Evolutionary conservation across 2,888 invertebrate species (phyloP), one percentile per base, ranked within the genome.

Genomic region (Ashinkailepas kermadecensis): DNA sequence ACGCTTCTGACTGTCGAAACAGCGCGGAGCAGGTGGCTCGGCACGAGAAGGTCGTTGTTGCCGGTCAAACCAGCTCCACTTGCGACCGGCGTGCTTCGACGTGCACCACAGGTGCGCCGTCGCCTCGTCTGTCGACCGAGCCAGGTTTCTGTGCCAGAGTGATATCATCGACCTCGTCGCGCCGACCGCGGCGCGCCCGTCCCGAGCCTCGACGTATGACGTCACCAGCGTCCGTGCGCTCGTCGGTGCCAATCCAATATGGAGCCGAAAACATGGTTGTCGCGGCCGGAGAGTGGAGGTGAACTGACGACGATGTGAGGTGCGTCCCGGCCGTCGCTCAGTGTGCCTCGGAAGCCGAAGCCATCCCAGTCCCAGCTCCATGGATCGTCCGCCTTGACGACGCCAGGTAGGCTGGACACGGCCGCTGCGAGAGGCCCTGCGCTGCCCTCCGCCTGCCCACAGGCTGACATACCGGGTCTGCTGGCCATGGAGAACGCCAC

Each of bases 161-260:
- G 62, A 15, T 62, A 62, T 62, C 62, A 62, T 62, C 62, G 62
- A 62, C 62, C 62, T 15, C 58, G 58, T 2, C 58, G 62, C 62
- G 62, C 62, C 18, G 62, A 15, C 58, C 58, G 7, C 58, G 39
- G 39, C 58, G 58, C 58, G 58, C 1, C 58, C 58, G 58, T 58
- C 58, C 58, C 58, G 58, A 58, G 58, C 58, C 58, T 58, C 58
- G 12, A 15, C 58, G 62, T 62, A 62, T 62, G 62, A 62, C 62
- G 62, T 62, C 62, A 62, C 18, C 62, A 18, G 18, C 62, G 62
- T 62, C 62, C 62, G 9, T 18, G 62, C 15, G 18, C 15, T 12
- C 70, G 62, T 62, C 62, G 70, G 25, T 13, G 70, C 70, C 70
- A 70, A 70, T 70, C n/a, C 70, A 70, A 70, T 70, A 39, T 70